These are phyloP conservation scores for Apamea crenata DNA, from an alignment of 2,888 invertebrate species.

Conservation along the genomic window DNA sequence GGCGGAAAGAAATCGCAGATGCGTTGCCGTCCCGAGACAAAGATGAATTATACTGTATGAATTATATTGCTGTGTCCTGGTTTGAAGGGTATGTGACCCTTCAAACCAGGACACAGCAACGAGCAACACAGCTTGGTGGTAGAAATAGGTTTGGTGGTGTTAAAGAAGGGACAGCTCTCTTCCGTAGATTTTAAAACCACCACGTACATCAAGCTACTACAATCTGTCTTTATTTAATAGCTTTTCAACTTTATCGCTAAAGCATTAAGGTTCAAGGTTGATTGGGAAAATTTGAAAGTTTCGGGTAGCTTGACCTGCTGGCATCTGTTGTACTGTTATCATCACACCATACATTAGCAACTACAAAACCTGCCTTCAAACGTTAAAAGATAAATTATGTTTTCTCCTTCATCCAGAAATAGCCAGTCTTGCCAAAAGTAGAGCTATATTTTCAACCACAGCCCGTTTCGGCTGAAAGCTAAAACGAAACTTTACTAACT, in stretches of 20 bases:
- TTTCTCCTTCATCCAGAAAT: not conserved
- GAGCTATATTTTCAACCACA: not conserved
- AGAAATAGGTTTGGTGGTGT: not conserved
- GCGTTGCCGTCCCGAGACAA: not conserved
- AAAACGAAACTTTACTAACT: not conserved
- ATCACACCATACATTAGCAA: not conserved
- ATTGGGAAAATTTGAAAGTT: too few relatives aligned
- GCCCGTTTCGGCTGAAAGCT: not conserved
- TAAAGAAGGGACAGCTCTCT: not conserved
- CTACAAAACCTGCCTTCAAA: not conserved
- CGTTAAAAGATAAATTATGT: not conserved
- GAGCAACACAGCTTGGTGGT: not conserved
- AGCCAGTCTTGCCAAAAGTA: not conserved
- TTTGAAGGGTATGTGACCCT: too few relatives aligned
- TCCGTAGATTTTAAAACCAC: not conserved
- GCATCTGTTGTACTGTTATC: too few relatives aligned
- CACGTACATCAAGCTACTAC: not conserved
- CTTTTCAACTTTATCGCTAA: too few relatives aligned
- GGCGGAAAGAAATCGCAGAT: not conserved
- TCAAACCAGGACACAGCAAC: not conserved
- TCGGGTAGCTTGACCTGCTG: too few relatives aligned
- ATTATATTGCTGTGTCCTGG: too few relatives aligned
- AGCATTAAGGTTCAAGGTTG: too few relatives aligned
- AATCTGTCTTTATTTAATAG: too few relatives aligned
- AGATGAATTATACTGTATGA: not conserved